Evolutionary conservation across 2,113 vertebrate genomes (phyloP).

Genomic region (Phylloscopus trochiloides): DNA sequence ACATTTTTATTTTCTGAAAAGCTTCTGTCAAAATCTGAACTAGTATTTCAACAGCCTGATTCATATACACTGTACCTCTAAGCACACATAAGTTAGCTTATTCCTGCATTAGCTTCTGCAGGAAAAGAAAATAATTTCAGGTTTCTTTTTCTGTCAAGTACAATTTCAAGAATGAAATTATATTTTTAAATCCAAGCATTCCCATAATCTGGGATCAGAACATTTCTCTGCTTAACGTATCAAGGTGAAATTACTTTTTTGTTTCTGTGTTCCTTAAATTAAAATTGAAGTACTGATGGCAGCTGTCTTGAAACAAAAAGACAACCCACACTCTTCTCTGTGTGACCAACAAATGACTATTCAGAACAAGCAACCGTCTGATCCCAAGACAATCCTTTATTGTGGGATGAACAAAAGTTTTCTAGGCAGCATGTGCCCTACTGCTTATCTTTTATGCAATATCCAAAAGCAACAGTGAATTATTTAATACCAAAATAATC

Average conservation of each 20-base stretch:
- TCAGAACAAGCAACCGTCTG: not conserved
- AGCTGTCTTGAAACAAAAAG: not conserved
- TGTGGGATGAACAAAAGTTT: not conserved
- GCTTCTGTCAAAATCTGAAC: not conserved
- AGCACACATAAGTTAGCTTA: not conserved
- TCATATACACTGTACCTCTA: not conserved
- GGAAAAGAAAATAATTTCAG: not conserved
- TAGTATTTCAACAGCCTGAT: not conserved
- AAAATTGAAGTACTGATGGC: not conserved
- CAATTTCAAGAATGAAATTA: not conserved
- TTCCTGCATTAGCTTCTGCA: not conserved
- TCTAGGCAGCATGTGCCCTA: not conserved
- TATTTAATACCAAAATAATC: not conserved
- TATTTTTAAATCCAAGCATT: not conserved
- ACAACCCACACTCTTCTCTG: not conserved
- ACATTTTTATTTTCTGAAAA: not conserved
- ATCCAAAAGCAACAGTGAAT: not conserved
- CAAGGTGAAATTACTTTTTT: not conserved
- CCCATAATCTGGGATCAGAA: not conserved
- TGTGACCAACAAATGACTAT: not conserved
- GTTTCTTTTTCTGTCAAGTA: not conserved
- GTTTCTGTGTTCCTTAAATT: not conserved
- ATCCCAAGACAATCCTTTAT: not conserved
- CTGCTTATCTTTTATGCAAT: rapidly evolving
- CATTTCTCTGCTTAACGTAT: not conserved